Evolutionary conservation across 2,113 vertebrate species (phyloP), one percentile per base, ranked within the genome.

Genomic region (Garra rufa): DNA sequence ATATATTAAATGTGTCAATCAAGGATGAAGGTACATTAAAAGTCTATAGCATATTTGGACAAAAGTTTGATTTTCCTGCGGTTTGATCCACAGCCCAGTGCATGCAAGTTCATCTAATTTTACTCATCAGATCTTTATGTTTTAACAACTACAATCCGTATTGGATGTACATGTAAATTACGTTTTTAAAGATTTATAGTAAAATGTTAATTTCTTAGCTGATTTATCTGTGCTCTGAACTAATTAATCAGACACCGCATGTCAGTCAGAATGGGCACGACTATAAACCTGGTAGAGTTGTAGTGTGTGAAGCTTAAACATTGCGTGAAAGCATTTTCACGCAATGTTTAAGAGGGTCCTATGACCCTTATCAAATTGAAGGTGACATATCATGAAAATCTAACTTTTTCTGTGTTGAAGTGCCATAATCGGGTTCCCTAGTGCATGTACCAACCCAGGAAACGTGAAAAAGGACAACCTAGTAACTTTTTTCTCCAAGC

Each of bases 1-100:
- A 65, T 77, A 82, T 86, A 77, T 86, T 78, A 83, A 76, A 77
- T 21, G 63, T 70, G 85, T 77, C 85, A 86, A 46, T 86, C 73
- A 86, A 24, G 79, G 15, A 46, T 78, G 65, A 48, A 71, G 65
- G 26, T 86, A 50, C n/a, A 82, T 82, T 82, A 71, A 86, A 82
- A 38, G 50, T 83, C 55, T 78, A 71, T 61, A n/a, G 21, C 70
- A 71, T 76, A 80, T 85, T 48, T 85, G 67, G 76, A 26, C 30
- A 70, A 69, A 77, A n/a, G 13, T 76, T 41, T 8, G 15, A 55
- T 83, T 84, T n/a, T 65, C 44, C 21, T 24, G 50, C 9, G 41
- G 38, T 55, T 26, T 78, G 41, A 84, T 76, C 30, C 14, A 83
- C 9, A 65, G 82, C 2, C 59, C 28, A 10, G 44, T 83, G 43